Evolutionary conservation across 35 echinoderm and acorn worm genomes (phyloP).

Genomic region (Antedon bifida): DNA sequence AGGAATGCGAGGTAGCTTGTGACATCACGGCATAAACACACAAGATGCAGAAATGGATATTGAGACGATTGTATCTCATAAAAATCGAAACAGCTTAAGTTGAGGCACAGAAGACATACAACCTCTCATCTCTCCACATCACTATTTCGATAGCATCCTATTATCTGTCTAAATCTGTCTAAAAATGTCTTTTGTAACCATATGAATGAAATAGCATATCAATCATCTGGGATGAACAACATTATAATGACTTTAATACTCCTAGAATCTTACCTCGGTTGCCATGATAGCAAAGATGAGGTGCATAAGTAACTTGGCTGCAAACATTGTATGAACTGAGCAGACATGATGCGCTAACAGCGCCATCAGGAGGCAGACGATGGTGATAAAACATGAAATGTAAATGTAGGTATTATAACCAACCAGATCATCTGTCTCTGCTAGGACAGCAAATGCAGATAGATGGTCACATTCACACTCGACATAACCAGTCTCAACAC

Average conservation of each 20-base stretch:
- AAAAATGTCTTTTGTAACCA: too few relatives aligned
- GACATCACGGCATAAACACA: too few relatives aligned
- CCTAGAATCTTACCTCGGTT: slow-evolving; percentile 37
- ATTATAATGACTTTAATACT: neutral
- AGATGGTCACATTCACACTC: slow-evolving; percentile 84
- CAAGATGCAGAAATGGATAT: too few relatives aligned
- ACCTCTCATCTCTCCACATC: too few relatives aligned
- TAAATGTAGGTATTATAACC: slow-evolving; percentile 80
- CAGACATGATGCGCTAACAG: slow-evolving; percentile 68
- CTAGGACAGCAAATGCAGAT: slow-evolving; percentile 68
- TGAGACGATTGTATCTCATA: too few relatives aligned
- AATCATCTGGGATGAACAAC: too few relatives aligned
- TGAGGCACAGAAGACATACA: too few relatives aligned
- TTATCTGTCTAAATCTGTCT: too few relatives aligned
- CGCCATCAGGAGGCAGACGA: slow-evolving; percentile 65
- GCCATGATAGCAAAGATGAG: slow-evolving; percentile 75
- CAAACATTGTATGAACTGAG: slow-evolving; percentile 90
- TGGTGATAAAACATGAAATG: slow-evolving; percentile 74
- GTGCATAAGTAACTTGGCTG: slow-evolving; percentile 86
- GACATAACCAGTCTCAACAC: slow-evolving; percentile 55
- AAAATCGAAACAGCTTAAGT: too few relatives aligned
- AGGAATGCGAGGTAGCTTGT: too few relatives aligned
- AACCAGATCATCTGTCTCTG: slow-evolving; percentile 71
- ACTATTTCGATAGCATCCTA: too few relatives aligned
- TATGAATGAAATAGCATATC: too few relatives aligned